Percentiles rank a stretch among this genome's conserved stretches.
Evolutionary conservation across 2,888 invertebrate species (phyloP).

Genomic region (Drosophila trichaetosa): DNA sequence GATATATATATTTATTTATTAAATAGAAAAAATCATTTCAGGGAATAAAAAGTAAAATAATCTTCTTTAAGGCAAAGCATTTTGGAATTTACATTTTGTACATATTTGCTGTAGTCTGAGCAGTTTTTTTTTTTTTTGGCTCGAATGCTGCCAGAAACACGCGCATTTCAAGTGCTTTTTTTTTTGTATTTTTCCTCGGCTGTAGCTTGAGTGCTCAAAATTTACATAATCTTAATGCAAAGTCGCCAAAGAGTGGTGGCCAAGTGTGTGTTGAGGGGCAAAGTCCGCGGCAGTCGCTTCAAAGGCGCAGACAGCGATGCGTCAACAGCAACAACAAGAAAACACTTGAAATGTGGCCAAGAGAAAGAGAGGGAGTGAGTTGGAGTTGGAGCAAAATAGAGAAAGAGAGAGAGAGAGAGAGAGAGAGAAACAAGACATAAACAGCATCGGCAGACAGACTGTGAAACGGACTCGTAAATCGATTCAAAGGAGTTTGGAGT

Average conservation of each 20-base stretch:
- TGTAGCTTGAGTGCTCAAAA: conserved; percentile 40
- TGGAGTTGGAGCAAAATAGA: not conserved
- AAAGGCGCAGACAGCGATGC: conserved; percentile 60
- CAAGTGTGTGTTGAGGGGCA: conserved; percentile 1
- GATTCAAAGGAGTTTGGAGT: not conserved
- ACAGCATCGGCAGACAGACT: conserved; percentile 22
- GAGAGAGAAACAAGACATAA: conserved; percentile 7
- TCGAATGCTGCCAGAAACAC: conserved; percentile 74
- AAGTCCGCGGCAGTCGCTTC: conserved; percentile 14
- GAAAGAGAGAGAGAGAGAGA: not conserved
- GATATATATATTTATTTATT: conserved; percentile 60
- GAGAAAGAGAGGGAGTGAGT: not conserved
- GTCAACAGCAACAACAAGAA: conserved; percentile 46
- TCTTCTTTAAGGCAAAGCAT: conserved; percentile 46
- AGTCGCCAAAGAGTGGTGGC: conserved; percentile 25
- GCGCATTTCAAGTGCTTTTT: conserved; percentile 62
- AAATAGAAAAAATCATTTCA: conserved; percentile 57
- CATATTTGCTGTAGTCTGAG: conserved; percentile 5
- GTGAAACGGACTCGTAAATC: conserved; percentile 13
- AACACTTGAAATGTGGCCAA: conserved; percentile 43
- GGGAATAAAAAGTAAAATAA: conserved; percentile 28
- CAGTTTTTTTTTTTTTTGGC: conserved; percentile 22
- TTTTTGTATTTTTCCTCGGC: conserved; percentile 20
- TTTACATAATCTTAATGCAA: conserved; percentile 81
- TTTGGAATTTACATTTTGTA: conserved; percentile 9